Percentiles rank a stretch among this genome's conserved stretches.
Conservation (phyloP, 2,888 invertebrate species). For the Hirtodrosophila confusa region DNA sequence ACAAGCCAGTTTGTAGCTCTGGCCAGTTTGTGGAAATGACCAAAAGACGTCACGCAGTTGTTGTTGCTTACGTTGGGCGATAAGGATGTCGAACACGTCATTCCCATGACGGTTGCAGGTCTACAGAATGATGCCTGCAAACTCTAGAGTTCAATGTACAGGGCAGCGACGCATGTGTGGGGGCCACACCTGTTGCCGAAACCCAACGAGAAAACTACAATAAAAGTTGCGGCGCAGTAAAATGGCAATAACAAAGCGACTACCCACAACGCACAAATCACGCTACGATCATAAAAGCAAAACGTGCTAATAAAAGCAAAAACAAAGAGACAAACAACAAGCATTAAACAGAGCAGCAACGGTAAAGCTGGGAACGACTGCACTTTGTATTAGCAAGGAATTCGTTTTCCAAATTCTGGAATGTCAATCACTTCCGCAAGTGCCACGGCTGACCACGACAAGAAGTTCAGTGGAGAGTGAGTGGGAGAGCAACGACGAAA, state of each 20-base stretch:
- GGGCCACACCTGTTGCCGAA: constrained; percentile 76
- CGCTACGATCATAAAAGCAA: constrained; percentile 71
- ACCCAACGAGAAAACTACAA: constrained; percentile 61
- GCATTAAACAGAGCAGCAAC: constrained; percentile 16
- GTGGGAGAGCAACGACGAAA: constrained; percentile 46
- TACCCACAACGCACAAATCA: constrained; percentile 58
- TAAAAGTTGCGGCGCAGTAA: constrained; percentile 68
- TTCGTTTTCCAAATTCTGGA: constrained; percentile 31
- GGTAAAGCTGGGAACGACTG: constrained; percentile 23
- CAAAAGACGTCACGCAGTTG: constrained; percentile 52
- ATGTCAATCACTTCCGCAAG: constrained; percentile 59
- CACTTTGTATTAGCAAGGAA: neutral
- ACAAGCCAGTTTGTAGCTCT: constrained; percentile 3
- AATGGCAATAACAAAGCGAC: constrained; percentile 47
- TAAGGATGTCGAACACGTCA: constrained; percentile 74
- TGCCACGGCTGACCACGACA: constrained; percentile 27
- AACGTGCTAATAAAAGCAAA: constrained; percentile 75
- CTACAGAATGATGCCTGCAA: constrained; percentile 7
- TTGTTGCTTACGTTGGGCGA: constrained; percentile 32
- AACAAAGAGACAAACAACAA: constrained; percentile 42
- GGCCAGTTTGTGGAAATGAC: constrained; percentile 19
- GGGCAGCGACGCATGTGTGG: constrained; percentile 16
- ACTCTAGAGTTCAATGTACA: constrained; percentile 70
- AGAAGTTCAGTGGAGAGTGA: constrained; percentile 14
- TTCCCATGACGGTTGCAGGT: constrained; percentile 44